Base-by-base conservation (phyloP, 2,888 invertebrate species). In the Campopleginae sp. region DNA sequence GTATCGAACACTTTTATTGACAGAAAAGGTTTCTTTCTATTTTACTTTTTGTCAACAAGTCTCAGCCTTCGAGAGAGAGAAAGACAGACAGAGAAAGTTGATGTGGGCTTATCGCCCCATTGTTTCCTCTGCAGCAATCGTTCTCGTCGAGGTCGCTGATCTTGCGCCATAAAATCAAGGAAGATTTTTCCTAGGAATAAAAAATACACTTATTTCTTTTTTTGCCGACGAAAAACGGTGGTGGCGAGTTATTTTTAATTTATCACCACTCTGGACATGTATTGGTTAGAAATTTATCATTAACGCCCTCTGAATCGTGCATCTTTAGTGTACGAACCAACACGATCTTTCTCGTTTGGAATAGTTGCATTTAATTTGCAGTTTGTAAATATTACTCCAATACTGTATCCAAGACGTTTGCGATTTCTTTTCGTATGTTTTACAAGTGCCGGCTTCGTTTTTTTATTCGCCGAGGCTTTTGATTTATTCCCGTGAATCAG, bases 31-130 rank as follows among this genome's bases (percentile, higher is more conserved):
- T 23, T 72, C 17, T 19, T 54, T 71, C 38, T 71, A 8, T 71
- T 19, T 72, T 19, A 54, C 54, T 6, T 14, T 14, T 14, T 14
- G 71, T 38, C 10, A 72, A 72, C 38, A 54, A 72, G 54, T 38
- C 54, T 31, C 38, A 27, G 5, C 27, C 14, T 58, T 58, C 1
- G 17, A 42, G 54, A 54, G 54, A 38, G 23, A 38, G 17, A 10
- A 38, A 38, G 2, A 38, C 0, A 38, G 38, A 38, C 3, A 68
- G 54, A 54, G 54, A 38, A 17, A 38, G 17, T 23, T 54, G 38
- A 23, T 23, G 54, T 23, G 54, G 27, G 71, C 33, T 72, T 54
- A 72, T 72, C 71, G 54, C 71, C 46, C 68, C 44, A 42, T 46
- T 70, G 23, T 70, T 70, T 48, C 23, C 46, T 70, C 1, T 46